Percentiles rank a stretch among this genome's conserved stretches.
Conservation (phyloP, 2,113 vertebrate genomes). For the Raja brachyura region DNA sequence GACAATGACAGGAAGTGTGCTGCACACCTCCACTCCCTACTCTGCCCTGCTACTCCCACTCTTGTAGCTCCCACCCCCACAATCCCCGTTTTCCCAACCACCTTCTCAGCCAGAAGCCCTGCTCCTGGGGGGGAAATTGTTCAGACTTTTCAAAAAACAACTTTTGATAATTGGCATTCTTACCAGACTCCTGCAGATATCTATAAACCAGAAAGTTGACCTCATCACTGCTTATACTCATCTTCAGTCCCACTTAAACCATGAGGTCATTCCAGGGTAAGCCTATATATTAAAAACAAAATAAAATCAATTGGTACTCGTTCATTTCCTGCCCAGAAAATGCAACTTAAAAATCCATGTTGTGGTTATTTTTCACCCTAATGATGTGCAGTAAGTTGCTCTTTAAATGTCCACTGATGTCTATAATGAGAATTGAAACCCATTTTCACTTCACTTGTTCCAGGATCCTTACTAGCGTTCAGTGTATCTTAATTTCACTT, state of each 20-base stretch:
- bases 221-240: conserved; percentile 99
- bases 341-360: background rate
- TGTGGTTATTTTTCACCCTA: background rate
- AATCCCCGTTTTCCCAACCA: background rate
- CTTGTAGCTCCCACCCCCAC: no score
- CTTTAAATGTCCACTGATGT: background rate
- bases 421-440: background rate
- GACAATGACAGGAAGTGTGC: background rate
- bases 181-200: conserved; percentile 99
- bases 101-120: background rate
- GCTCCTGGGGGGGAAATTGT: background rate
- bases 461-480: background rate
- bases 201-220: conserved; percentile 99
- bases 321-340: background rate
- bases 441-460: background rate
- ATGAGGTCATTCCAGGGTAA: conserved; percentile 76
- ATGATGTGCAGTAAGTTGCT: background rate
- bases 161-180: conserved; percentile 44
- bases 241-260: conserved; percentile 99
- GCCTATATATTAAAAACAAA: conserved; percentile 66
- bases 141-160: background rate
- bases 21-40: background rate
- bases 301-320: background rate
- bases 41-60: no score
- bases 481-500: background rate